phyloP scores from a whole-genome alignment of 2,888 invertebrate genomes.

The Mechanitis mazaeus region DNA sequence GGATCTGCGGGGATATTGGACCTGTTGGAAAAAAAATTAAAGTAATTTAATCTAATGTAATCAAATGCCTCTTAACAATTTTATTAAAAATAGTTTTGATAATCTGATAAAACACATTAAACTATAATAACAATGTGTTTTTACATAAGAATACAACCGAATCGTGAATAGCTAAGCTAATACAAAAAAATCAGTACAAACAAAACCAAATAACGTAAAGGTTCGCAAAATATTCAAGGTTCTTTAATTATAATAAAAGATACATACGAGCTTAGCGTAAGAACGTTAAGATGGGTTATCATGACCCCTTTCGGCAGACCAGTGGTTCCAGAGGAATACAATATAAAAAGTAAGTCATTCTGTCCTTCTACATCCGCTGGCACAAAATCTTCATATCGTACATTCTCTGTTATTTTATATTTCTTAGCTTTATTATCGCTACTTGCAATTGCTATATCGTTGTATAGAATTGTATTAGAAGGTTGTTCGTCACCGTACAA shows the following conservation, averaged over 20 bases:
- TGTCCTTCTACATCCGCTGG: constrained; percentile 46
- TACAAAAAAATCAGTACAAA: too few species aligned
- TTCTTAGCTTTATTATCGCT: constrained; percentile 11
- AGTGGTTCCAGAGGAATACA: constrained; percentile 65
- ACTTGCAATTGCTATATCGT: constrained; percentile 37
- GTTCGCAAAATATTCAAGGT: too few species aligned
- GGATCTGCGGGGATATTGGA: not conserved
- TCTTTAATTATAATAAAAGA: not conserved
- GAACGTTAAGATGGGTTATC: constrained; percentile 50
- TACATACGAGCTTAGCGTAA: constrained; percentile 47
- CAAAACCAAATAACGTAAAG: not conserved
- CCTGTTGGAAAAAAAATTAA: constrained; percentile 14
- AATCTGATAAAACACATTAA: too few species aligned
- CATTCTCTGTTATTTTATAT: constrained; percentile 33
- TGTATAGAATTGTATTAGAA: constrained; percentile 38
- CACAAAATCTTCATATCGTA: constrained; percentile 44
- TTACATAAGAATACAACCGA: too few species aligned
- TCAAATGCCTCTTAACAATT: too few species aligned
- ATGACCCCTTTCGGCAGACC: constrained; percentile 63
- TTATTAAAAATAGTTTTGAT: too few species aligned
- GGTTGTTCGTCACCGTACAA: constrained; percentile 43
- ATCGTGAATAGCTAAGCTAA: too few species aligned
- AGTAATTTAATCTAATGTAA: not conserved
- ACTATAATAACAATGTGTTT: too few species aligned
- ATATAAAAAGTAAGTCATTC: constrained; percentile 44